Base-by-base conservation (phyloP, 1,140 invertebrate species). In the Amyelois transitella region DNA sequence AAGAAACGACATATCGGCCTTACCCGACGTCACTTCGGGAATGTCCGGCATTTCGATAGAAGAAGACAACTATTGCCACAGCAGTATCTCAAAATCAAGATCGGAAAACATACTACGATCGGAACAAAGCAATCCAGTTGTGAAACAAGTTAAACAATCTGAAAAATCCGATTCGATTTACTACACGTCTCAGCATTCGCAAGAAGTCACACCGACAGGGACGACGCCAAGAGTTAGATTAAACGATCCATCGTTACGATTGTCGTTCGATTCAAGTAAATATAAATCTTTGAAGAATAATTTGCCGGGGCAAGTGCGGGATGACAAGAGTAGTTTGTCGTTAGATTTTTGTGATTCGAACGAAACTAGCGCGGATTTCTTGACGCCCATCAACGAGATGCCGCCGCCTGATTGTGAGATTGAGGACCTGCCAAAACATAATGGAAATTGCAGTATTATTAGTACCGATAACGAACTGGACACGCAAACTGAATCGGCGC, bases 301-400 rank as follows among this genome's bases (percentile, higher is more conserved):
- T 44, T 49, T 79, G 25, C 56, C 66, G 1, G 64, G 62, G 18
- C 72, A 75, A 48, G 62, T 60, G 1, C 81, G 70, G 45, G 82
- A 84, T 6, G 87, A 89, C 54, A 83, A 67, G 45, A 88, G 84
- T 20, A 88, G 83, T 60, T 60, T 88, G 51, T 89, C 87, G 0
- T 44, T 89, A 17, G 88, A 89, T 50, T 81, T 86, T 48, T 89
- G 87, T 55, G 88, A 89, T 54, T 89, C 88, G 0, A 89, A 89
- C 55, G 86, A 89, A 60, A 89, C 88, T 0, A 89, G 86, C 60
- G 88, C 88, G 0, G 88, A 89, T 67, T 89, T 89, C 53, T 62
- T 89, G 38, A 89, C 88, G 19, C 88, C 88, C 0, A 89, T 89
- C 6, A 89, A 89, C 18, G 88, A 89, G 56, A 87, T 89, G 86